Base-by-base conservation (phyloP, 2,113 vertebrate species). In the Nothocercus nigrocapillus region DNA sequence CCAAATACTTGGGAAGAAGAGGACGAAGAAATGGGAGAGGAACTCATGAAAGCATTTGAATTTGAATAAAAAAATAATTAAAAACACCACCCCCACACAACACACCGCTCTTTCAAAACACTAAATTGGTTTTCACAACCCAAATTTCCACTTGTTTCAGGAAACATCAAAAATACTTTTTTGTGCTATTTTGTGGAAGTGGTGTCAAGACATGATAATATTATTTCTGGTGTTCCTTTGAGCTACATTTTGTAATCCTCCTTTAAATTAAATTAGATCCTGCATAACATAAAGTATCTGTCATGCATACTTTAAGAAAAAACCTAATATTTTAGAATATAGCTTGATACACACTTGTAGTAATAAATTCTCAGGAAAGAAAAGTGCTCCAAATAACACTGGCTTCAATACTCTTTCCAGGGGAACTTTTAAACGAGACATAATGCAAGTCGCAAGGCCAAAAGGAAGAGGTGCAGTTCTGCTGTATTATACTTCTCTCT, bases 381-480 rank as follows among this genome's bases (percentile, higher is more conserved):
- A 69, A n/a, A 28, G 36, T 0, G 5, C 11, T 81, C 22, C 40
- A 66, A 66, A 81, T 47, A 0, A 0, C 18, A 59, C 21, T 68
- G 8, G 5, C n/a, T 91, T 87, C 89, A 81, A 87, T 59, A 36
- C 15, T n/a, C 8, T 66, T 89, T 87, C 47, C 16, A 76, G 53
- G 22, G 38, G 67, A 92, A 72, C 82, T 74, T 76, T 87, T 84
- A 79, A 84, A 82, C 32, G 47, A 30, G 70, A 87, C n/a, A 58
- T 69, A 75, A 82, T 27, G 28, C 84, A 30, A 88, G 13, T 89
- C 44, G 4, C 27, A 87, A 82, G 59, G 63, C 84, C 67, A 95
- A 85, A 94, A 88, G 27, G 17, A 28, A 75, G 32, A 82, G 12
- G 47, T 18, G 7, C 13, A 89, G 11, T 59, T 58, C 27, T 42